Conservation (phyloP, 1,140 invertebrate species). For the Aphelenchoides avenae region DNA sequence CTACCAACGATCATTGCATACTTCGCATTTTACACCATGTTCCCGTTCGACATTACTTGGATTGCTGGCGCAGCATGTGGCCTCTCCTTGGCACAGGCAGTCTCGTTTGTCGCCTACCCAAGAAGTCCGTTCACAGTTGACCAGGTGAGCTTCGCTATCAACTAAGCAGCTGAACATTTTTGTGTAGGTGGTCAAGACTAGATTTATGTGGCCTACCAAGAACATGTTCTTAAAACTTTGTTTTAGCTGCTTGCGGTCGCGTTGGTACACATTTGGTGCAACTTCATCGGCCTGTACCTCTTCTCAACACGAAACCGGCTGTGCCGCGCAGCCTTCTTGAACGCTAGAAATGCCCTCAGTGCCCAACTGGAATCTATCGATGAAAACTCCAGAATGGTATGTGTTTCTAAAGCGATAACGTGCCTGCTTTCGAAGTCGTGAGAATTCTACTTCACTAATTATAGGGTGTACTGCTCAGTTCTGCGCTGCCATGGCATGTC, state of each 20-base stretch:
- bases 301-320: constrained; percentile 38
- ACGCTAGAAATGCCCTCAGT: constrained; percentile 50
- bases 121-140: constrained; percentile 25
- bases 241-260: constrained; percentile 52
- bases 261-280: constrained; percentile 51
- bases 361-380: constrained; percentile 37
- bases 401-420: constrained; percentile 5
- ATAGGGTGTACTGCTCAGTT: constrained; percentile 42
- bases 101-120: constrained; percentile 18
- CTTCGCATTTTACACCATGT: constrained; percentile 33
- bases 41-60: constrained; percentile 20
- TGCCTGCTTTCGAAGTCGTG: background rate
- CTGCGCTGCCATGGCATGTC: constrained; percentile 46
- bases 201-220: constrained; percentile 15
- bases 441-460: constrained; percentile 11
- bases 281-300: constrained; percentile 55
- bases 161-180: background rate
- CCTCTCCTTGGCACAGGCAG: constrained; percentile 24
- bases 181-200: constrained; percentile 1
- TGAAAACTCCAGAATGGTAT: constrained; percentile 43
- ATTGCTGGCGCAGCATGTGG: background rate
- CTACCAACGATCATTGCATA: constrained; percentile 25
- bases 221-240: constrained; percentile 17
- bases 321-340: constrained; percentile 49
- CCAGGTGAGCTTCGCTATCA: constrained; percentile 13